A percentile compares a stretch with the other conserved stretches of the same genome.
Conservation (phyloP, 2,888 invertebrate genomes). For the Aphodius granarius region DNA sequence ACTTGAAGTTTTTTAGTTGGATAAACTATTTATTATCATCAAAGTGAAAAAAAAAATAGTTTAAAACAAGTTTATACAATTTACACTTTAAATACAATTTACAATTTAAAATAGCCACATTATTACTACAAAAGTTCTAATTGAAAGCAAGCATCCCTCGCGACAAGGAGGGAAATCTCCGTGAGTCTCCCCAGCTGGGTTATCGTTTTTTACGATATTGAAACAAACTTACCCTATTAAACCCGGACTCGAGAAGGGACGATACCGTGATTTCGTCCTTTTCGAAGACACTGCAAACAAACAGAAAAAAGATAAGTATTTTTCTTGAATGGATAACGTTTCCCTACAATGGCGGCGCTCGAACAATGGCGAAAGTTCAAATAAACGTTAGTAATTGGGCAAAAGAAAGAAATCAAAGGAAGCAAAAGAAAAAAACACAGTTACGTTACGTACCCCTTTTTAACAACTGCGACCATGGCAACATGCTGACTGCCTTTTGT, state of each 20-base stretch:
- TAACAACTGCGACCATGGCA: conserved; percentile 81
- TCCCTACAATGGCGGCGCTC: neutral
- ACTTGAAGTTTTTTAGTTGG: too few relatives aligned
- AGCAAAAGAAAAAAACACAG: neutral
- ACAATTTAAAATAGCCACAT: too few relatives aligned
- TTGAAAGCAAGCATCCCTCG: neutral
- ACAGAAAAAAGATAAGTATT: neutral
- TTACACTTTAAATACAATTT: too few relatives aligned
- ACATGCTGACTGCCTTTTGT: conserved; percentile 76
- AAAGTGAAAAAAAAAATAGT: too few relatives aligned
- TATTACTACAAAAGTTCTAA: too few relatives aligned
- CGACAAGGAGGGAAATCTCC: neutral
- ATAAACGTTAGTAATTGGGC: neutral
- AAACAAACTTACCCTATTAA: conserved; percentile 74
- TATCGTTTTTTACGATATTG: neutral
- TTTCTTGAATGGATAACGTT: neutral
- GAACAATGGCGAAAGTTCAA: neutral
- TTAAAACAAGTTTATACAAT: too few relatives aligned
- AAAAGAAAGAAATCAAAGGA: neutral
- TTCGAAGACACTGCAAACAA: conserved; percentile 67
- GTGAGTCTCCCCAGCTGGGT: neutral
- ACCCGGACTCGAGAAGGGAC: conserved; percentile 81
- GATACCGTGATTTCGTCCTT: conserved; percentile 80
- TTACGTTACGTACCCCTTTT: conserved; percentile 72
- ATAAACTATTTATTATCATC: too few relatives aligned